Base-by-base conservation (phyloP, 2,113 vertebrate genomes). In the Struthidea cinerea region DNA sequence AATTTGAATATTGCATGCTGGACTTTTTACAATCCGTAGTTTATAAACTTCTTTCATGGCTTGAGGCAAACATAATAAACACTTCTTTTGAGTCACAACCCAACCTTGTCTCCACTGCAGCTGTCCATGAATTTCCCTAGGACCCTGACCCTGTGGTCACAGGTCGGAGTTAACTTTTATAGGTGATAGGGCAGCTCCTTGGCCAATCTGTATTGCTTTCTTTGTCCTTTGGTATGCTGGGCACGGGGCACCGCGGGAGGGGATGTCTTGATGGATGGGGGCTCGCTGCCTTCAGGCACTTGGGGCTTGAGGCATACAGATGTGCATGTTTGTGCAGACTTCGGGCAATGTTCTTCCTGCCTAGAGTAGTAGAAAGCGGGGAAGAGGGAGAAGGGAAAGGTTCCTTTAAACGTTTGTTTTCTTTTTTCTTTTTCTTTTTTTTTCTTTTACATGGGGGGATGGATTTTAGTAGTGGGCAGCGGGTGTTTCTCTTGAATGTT, bases 251-350 rank as follows among this genome's bases (percentile, higher is more conserved):
- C 3, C 21, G 13, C 33, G 32, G n/a, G 39, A n/a, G 49, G 39
- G 26, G 4, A 23, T 67, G 26, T 8, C 16, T 7, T 35, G 24
- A 37, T 17, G n/a, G 18, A 13, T 22, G 16, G 0, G 0, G 32
- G 24, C 10, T 42, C 0, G 0, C 5, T 52, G 64, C 13, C 50
- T 41, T 60, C 15, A 23, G 47, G 47, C 53, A 13, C 9, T 47
- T 50, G 69, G 7, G 33, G 16, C 30, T 35, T 13, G 67, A 19
- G 21, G 12, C 17, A 27, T 30, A 23, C 13, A 44, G 21, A 50
- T 42, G 23, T 19, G 27, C 32, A 5, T 0, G 2, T 28, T 27
- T 7, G 11, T 39, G 47, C 30, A 39, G 56, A 2, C 15, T 81
- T 44, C 4, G 19, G 28, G 71, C 16, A 19, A 3, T 24, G 67